phyloP scores from a whole-genome alignment of 2,113 vertebrate genomes.

The Gasterosteus nipponicus region DNA sequence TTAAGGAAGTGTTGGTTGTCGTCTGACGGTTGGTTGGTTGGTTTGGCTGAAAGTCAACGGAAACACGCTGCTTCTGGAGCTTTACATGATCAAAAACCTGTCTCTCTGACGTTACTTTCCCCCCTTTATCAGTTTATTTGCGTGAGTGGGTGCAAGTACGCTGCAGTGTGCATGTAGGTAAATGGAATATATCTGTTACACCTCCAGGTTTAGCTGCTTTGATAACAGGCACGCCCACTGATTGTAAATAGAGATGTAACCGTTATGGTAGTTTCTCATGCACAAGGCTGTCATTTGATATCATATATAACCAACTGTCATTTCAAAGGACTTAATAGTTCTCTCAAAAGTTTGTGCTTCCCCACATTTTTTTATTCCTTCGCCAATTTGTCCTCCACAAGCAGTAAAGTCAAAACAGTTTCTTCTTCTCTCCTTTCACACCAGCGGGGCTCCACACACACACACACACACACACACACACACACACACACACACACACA shows the following conservation, averaged over 20 bases:
- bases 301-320: conserved; percentile 52
- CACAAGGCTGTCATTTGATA: conserved; percentile 36
- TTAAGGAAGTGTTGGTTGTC: conserved; percentile 21
- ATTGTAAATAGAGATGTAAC: conserved; percentile 67
- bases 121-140: conserved; percentile 52
- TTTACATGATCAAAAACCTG: conserved; percentile 66
- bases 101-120: conserved; percentile 52
- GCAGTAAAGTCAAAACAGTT: conserved; percentile 56
- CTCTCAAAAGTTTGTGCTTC: conserved; percentile 43
- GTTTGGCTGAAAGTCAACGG: conserved; percentile 14
- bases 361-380: conserved; percentile 11
- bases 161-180: conserved; percentile 29
- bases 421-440: conserved; percentile 54
- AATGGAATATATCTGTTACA: conserved; percentile 11
- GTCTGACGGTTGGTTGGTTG: background rate
- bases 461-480: conserved; percentile 46
- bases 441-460: conserved; percentile 13
- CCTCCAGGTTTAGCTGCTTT: conserved; percentile 38
- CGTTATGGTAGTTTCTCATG: conserved; percentile 50
- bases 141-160: background rate
- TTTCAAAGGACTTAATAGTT: conserved; percentile 57
- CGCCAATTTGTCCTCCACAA: conserved; percentile 41
- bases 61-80: conserved; percentile 48
- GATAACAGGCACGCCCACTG: conserved; percentile 73
- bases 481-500: conserved; percentile 48